Evolutionary conservation across 2,113 vertebrate species (phyloP), one percentile per base, ranked within the genome.

Genomic region (Elanoides forficatus): DNA sequence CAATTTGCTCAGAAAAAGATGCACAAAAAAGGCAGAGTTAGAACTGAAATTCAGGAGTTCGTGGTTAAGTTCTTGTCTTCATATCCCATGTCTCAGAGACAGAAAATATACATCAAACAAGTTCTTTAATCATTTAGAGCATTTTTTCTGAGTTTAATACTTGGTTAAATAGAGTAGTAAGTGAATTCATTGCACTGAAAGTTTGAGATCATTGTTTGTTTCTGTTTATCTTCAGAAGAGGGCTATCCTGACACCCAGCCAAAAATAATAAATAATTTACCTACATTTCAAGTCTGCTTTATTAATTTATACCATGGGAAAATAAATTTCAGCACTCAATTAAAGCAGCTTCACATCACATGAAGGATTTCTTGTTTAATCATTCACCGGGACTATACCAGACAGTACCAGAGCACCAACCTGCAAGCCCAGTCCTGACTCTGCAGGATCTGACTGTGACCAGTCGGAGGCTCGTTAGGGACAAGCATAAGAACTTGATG

Each of bases 261-360:
- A 92, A 74, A 90, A 87, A 73, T 36, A 87, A 59, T 89, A 59
- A 84, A 91, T 85, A 42, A 91, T 93, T 81, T 72, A 62, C n/a
- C 55, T 38, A 36, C 17, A 30, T 22, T 65, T 65, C 25, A 40
- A 73, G 27, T 53, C 52, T 68, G 11, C 34, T 94, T 93, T 75
- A 88, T 93, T 88, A 87, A 93, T 96, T 92, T 80, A 90, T 93
- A 55, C 16, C 45, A 62, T 50, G 55, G 47, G 27, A 93, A 83
- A 94, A 78, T 21, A 16, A 81, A 80, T 72, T 86, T 66, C 55
- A 78, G 65, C 50, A 36, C 19, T 80, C 62, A 88, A 3, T 70
- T 75, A 88, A 80, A 86, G 50, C 26, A 84, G 42, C 26, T 86
- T 74, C 63, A 67, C 26, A 58, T 15, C 52, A 40, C 65, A 43